Evolutionary conservation across 1,140 invertebrate species (phyloP).

Genomic region (Steinernema feltiae): DNA sequence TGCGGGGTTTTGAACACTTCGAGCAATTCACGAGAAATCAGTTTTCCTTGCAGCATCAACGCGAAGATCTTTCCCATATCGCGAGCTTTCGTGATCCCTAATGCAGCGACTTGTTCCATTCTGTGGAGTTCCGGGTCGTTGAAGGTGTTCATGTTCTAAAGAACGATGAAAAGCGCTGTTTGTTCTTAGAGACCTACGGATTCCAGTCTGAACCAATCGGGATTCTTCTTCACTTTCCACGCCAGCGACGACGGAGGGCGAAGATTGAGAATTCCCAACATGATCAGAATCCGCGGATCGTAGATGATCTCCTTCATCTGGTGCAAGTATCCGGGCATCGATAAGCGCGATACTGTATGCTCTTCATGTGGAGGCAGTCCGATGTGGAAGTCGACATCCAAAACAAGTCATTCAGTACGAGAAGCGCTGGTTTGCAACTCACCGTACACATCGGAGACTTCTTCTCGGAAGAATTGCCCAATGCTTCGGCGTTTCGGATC

Average conservation of each 20-base stretch:
- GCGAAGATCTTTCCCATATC: slow-evolving; percentile 24
- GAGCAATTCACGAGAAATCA: background rate
- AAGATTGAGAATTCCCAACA: slow-evolving; percentile 15
- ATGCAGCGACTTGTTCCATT: slow-evolving; percentile 29
- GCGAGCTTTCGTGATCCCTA: slow-evolving; percentile 30
- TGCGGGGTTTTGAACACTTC: slow-evolving; percentile 18
- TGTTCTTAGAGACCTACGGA: slow-evolving; percentile 5
- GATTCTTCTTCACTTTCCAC: slow-evolving; percentile 16
- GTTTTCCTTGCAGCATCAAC: slow-evolving; percentile 18
- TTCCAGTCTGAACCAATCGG: slow-evolving; percentile 12
- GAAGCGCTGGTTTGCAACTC: too few relatives aligned
- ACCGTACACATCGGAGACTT: slow-evolving; percentile 57
- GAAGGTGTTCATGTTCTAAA: slow-evolving; percentile 32
- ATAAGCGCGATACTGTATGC: slow-evolving; percentile 21
- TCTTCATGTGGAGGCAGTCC: slow-evolving; percentile 30
- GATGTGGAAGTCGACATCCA: slow-evolving; percentile 36
- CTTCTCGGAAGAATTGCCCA: slow-evolving; percentile 56
- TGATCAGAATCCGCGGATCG: slow-evolving; percentile 26
- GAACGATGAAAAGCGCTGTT: background rate
- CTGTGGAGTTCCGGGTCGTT: slow-evolving; percentile 37
- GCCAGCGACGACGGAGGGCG: background rate
- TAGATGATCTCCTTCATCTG: slow-evolving; percentile 25
- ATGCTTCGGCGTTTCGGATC: slow-evolving; percentile 53
- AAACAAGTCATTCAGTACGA: slow-evolving; percentile 21
- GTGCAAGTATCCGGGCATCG: slow-evolving; percentile 12